These are phyloP conservation scores for Scaptomyza cyrtandrae DNA, from an alignment of 2,888 invertebrate genomes.

Conservation along the genomic window DNA sequence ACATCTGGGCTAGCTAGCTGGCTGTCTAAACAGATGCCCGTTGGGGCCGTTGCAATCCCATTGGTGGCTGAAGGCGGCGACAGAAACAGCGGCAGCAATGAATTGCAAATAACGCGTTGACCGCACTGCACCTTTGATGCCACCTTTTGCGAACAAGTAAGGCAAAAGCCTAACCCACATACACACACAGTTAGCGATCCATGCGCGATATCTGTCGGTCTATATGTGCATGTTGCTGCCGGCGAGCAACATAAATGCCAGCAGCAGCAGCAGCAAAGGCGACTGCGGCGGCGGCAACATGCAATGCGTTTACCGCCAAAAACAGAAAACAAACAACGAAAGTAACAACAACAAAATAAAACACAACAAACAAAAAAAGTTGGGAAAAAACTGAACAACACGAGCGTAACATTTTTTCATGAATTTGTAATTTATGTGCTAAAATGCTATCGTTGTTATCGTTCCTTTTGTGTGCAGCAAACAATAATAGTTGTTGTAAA, in stretches of 20 bases:
- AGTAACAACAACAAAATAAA: slow-evolving; percentile 33
- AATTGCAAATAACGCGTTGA: slow-evolving; percentile 79
- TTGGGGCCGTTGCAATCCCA: slow-evolving; percentile 18
- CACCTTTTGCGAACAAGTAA: slow-evolving; percentile 74
- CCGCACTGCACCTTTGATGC: slow-evolving; percentile 78
- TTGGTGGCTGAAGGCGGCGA: slow-evolving; percentile 22
- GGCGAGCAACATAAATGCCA: slow-evolving; percentile 72
- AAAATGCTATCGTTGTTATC: slow-evolving; percentile 78
- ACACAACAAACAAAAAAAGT: slow-evolving; percentile 34
- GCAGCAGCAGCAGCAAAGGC: slow-evolving; percentile 33
- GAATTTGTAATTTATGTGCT: slow-evolving; percentile 79
- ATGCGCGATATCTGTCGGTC: slow-evolving; percentile 67
- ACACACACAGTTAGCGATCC: slow-evolving; percentile 17
- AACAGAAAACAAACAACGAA: slow-evolving; percentile 63
- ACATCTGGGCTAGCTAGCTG: slow-evolving; percentile 26
- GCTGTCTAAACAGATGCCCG: slow-evolving; percentile 45
- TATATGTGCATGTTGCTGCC: slow-evolving; percentile 62
- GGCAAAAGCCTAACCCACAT: slow-evolving; percentile 55
- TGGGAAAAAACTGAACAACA: slow-evolving; percentile 62
- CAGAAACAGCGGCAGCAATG: slow-evolving; percentile 69
- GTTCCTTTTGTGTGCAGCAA: slow-evolving; percentile 68
- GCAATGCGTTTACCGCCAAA: slow-evolving; percentile 77
- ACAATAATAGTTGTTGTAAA: slow-evolving; percentile 27
- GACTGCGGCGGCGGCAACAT: slow-evolving; percentile 56
- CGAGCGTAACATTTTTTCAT: slow-evolving; percentile 78